phyloP scores from a whole-genome alignment of 2,797 vertebrate genomes.

The Neoniphon sammara region DNA sequence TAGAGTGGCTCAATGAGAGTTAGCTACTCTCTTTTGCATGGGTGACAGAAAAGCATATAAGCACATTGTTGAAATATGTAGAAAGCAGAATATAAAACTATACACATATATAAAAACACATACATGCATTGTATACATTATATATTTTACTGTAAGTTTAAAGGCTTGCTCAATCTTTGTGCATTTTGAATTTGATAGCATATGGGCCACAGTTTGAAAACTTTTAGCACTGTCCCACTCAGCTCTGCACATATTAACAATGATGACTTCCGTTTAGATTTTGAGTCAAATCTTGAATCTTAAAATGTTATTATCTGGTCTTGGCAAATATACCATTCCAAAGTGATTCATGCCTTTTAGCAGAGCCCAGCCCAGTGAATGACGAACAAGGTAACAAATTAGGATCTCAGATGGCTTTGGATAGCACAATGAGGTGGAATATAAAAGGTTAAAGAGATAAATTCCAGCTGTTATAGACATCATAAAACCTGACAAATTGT shows the following conservation, averaged over 20 bases:
- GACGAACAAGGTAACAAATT: slow-evolving; percentile 75
- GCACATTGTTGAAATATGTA: too few species aligned
- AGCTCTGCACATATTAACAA: slow-evolving; percentile 11
- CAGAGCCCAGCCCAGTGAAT: slow-evolving; percentile 33
- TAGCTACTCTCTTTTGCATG: too few species aligned
- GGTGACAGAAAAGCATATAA: too few species aligned
- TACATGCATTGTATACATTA: background rate
- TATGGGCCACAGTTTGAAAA: slow-evolving; percentile 2
- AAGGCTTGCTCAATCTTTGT: slow-evolving; percentile 1
- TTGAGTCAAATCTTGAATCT: background rate
- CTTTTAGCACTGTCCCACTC: background rate
- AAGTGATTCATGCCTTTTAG: slow-evolving; percentile 33
- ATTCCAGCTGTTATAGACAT: slow-evolving; percentile 79
- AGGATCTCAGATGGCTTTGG: slow-evolving; percentile 60
- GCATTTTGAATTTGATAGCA: slow-evolving; percentile 12
- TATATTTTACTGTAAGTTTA: slow-evolving; percentile 23
- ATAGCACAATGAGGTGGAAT: slow-evolving; percentile 72
- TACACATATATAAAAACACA: too few species aligned
- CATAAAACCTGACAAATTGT: slow-evolving; percentile 85
- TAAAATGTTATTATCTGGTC: background rate
- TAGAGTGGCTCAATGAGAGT: too few species aligned
- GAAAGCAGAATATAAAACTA: too few species aligned
- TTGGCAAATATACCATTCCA: slow-evolving; percentile 17
- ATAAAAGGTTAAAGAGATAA: slow-evolving; percentile 80
- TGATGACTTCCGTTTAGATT: background rate